Base-by-base conservation (phyloP, 2,888 invertebrate species). In the Drosophila mimica region DNA sequence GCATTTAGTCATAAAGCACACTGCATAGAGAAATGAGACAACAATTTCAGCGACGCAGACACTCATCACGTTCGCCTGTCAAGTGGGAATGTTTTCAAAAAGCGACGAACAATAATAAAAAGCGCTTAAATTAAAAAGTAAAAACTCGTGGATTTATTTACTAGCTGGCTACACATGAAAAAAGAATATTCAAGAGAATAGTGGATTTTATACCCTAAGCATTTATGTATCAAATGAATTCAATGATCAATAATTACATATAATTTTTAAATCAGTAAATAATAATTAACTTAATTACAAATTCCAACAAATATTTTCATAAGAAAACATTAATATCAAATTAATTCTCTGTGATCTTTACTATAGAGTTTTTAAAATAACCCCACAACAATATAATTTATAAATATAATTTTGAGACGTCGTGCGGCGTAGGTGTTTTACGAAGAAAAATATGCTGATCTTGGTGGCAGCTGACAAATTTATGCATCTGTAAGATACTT, bases 1-100 rank as follows among this genome's bases (percentile, higher is more conserved):
- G 74, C 84, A 88, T 88, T 85, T 89, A 73, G 76, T 82, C 84
- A 89, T 89, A 84, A 84, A 89, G 74, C 82, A 84, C 70, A 68
- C 20, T 63, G 49, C 60, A 40, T 54, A 31, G 65, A 51, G 71
- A 82, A 65, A 68, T 70, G 77, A 53, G 81, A 75, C 81, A 67
- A 78, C 59, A 61, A 53, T 70, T 80, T 71, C 56, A 49, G 49
- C 33, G 56, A 62, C 57, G 61, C 61, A 64, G 58, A 67, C 81
- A 70, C 72, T 87, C 88, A 69, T 89, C 87, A 75, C 89, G 83
- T 87, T 83, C 48, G 52, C 46, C 70, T 69, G 81, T 76, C 86
- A 79, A 54, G 56, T 62, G 51, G 58, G 52, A 74, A 52, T 75
- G 66, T 49, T 70, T 69, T 60, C 59, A 76, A 57, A 48, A 49